Base-by-base conservation (phyloP, 2,113 vertebrate species). In the Corydoras maculifer region DNA sequence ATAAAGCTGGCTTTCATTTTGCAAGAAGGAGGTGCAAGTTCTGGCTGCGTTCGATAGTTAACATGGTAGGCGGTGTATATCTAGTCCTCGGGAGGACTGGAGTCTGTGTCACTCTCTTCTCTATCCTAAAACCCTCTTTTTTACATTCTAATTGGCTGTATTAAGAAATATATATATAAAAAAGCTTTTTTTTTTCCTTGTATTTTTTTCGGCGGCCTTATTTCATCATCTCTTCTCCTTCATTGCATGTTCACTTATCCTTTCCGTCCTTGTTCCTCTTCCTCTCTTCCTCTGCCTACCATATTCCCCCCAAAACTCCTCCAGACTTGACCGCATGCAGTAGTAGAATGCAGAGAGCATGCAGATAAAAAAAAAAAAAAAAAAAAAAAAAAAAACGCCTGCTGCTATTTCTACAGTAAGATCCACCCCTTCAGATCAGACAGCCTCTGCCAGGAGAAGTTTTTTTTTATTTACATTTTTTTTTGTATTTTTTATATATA, bases 391-490 rank as follows among this genome's bases (percentile, higher is more conserved):
- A 83, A 82, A 87, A 84, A 77, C 79, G 78, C 85, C 82, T 86
- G 85, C 86, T 86, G 87, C 86, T 86, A 89, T 92, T 93, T 91
- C 90, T 89, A 90, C 91, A 90, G 88, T 86, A 89, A 82, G 90
- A 87, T 87, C 92, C 91, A 89, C 92, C 92, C 91, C 90, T 90
- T 92, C 80, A 87, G 85, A 85, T 92, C 80, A 87, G 85, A 85
- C 86, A 71, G 86, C 81, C 87, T 89, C 84, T 88, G 89, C 90
- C 89, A 91, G 82, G 87, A 91, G 85, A 91, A 91, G 90, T 91
- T 84, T 82, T 87, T 89, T 49, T 55, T 68, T 68, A 30, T 59
- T 59, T n/a, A n/a, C n/a, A n/a, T 59, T 59, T 87, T 84, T 83
- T 43, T 43, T 43, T 43, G 1, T 43, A 2, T 43, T 59, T 87